A percentile compares a stretch with the other conserved stretches of the same genome.
Evolutionary conservation across 2,888 invertebrate species (phyloP).

Genomic region (Criorhina ranunculi): DNA sequence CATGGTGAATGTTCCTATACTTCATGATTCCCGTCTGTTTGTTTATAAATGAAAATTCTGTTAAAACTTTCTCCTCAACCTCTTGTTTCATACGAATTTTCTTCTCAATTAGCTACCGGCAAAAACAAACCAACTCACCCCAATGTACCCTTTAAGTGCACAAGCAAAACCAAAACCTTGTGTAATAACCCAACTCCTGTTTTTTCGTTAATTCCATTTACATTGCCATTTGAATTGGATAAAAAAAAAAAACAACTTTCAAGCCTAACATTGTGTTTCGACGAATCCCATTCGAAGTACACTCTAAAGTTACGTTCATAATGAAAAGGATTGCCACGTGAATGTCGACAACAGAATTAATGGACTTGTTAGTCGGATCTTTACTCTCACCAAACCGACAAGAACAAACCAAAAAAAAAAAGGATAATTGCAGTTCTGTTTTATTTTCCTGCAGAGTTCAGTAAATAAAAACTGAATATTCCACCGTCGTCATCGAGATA

Average conservation of each 20-base stretch:
- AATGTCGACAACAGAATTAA: slow-evolving; percentile 34
- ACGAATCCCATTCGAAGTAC: neutral
- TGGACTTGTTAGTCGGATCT: slow-evolving; percentile 35
- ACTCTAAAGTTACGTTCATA: slow-evolving; percentile 4
- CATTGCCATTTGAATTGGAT: slow-evolving; percentile 17
- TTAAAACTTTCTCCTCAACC: slow-evolving; percentile 3
- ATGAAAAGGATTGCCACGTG: slow-evolving; percentile 39
- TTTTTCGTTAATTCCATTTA: slow-evolving; percentile 11
- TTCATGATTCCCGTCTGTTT: neutral
- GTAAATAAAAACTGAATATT: slow-evolving; percentile 30
- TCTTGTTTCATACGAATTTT: slow-evolving; percentile 9
- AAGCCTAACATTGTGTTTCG: neutral
- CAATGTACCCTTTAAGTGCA: slow-evolving; percentile 3
- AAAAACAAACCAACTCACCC: slow-evolving; percentile 14
- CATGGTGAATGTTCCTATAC: neutral
- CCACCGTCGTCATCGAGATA: slow-evolving; percentile 6
- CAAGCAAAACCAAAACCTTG: slow-evolving; percentile 11
- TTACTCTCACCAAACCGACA: slow-evolving; percentile 6
- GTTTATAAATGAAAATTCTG: neutral
- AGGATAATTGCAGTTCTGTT: slow-evolving; percentile 39
- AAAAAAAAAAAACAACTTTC: neutral
- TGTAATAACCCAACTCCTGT: neutral
- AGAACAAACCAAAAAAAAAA: neutral
- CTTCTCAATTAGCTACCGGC: slow-evolving; percentile 21
- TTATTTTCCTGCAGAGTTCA: slow-evolving; percentile 14